phyloP scores from a whole-genome alignment of 2,888 invertebrate species.

The Cataglyphis cursor region DNA sequence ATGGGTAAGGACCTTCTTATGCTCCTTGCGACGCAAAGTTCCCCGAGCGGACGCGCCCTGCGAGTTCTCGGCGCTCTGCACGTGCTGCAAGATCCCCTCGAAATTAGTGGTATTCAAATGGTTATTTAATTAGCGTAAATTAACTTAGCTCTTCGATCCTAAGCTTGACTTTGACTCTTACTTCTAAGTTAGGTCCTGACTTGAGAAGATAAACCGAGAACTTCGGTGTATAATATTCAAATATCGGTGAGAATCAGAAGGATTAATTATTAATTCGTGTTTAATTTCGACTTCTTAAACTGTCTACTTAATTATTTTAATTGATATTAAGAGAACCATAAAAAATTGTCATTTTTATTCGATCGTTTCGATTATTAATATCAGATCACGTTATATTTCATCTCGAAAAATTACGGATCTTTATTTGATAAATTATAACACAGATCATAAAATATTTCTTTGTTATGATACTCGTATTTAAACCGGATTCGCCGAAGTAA shows the following conservation, averaged over 20 bases:
- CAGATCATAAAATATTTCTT: neutral
- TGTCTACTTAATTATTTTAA: neutral
- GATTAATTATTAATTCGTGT: neutral
- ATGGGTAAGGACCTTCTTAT: constrained; percentile 90
- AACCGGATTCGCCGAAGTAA: neutral
- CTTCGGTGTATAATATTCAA: neutral
- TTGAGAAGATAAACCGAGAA: neutral
- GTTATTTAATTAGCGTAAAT: constrained; percentile 1
- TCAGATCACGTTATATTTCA: neutral
- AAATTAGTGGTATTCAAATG: neutral
- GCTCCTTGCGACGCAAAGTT: constrained; percentile 88
- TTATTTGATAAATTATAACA: neutral
- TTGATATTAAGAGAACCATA: neutral
- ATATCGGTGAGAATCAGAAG: neutral
- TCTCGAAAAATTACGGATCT: neutral
- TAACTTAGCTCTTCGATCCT: neutral
- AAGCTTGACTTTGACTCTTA: neutral
- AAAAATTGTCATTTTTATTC: neutral
- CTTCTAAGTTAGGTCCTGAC: neutral
- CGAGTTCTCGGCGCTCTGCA: constrained; percentile 88
- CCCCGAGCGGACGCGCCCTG: constrained; percentile 88
- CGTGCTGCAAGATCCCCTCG: constrained; percentile 85
- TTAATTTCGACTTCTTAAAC: neutral
- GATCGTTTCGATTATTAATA: neutral
- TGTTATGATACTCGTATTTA: neutral